Conservation (phyloP, 2,797 vertebrate genomes). For the Toxotes lorentzi region DNA sequence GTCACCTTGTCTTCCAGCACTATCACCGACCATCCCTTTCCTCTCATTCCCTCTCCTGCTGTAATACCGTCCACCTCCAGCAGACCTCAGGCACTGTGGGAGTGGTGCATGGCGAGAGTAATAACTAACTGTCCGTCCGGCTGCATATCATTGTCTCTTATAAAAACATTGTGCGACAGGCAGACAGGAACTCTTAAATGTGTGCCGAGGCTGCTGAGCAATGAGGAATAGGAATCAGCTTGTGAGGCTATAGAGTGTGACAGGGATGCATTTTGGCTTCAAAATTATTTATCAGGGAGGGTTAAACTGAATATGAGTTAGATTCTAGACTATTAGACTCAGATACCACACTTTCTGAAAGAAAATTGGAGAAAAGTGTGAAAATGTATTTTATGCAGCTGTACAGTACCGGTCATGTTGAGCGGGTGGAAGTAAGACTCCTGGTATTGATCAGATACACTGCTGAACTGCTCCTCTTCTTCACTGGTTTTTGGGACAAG, state of each 20-base stretch:
- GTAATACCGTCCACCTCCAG: constrained; percentile 42
- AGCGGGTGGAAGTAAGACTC: constrained; percentile 92
- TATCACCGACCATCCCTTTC: background rate
- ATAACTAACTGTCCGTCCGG: constrained; percentile 66
- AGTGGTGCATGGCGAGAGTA: constrained; percentile 43
- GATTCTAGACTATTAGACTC: too few species aligned
- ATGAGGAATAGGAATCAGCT: constrained; percentile 51
- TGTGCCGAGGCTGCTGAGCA: constrained; percentile 29
- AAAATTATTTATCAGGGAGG: constrained; percentile 19
- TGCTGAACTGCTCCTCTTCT: constrained; percentile 84
- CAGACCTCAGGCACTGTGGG: constrained; percentile 41
- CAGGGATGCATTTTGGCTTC: constrained; percentile 3
- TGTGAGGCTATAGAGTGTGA: constrained; percentile 22
- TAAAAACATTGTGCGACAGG: constrained; percentile 48
- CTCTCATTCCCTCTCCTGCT: constrained; percentile 20
- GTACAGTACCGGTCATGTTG: constrained; percentile 88
- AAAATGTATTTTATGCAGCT: background rate
- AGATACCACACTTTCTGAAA: constrained; percentile 9
- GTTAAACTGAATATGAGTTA: constrained; percentile 26
- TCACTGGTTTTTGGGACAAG: constrained; percentile 72
- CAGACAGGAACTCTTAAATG: constrained; percentile 48
- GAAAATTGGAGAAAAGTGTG: constrained; percentile 4
- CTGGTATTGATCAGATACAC: constrained; percentile 89
- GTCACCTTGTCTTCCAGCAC: constrained; percentile 18
- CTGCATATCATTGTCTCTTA: constrained; percentile 59